Base-by-base conservation (phyloP, 2,888 invertebrate species). In the Leptura quadrifasciata region DNA sequence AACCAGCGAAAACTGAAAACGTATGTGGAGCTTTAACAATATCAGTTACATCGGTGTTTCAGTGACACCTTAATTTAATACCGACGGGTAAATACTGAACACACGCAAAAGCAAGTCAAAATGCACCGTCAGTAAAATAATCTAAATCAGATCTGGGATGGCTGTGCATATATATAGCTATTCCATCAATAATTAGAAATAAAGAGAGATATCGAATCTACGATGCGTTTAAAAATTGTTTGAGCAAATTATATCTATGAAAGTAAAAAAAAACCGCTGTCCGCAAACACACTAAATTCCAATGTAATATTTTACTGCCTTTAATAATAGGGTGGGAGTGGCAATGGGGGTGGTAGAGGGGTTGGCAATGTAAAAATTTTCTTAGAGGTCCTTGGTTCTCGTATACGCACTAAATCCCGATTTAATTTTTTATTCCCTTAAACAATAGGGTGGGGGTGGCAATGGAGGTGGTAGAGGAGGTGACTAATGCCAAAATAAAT, bases 111-210 rank as follows among this genome's bases (percentile, higher is more conserved):
- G 20, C 10, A 21, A 21, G 55, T 55, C 17, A 55, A 57, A 57
- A 21, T 18, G 20, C 57, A 57, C 10, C 57, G 9, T 0, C 57
- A 57, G 18, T 8, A 57, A 57, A 57, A 18, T 57, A 57, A 57
- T 57, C 57, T 57, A 57, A 57, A 57, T 57, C 57, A 57, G 20
- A 57, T 57, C 57, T 18, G 57, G 20, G 20, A 47, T 47, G n/a
- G 2, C n/a, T 57, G 20, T 15, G 10, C 20, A 57, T 57, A 57
- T 57, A 57, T 57, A 57, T 57, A 57, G 57, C 21, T 57, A 5
- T 21, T 15, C 21, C 57, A 15, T 57, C 9, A 20, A 57, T 20
- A 57, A 15, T 20, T 17, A 55, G 0, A 8, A 4, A 20, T 6
- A 57, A 3, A 21, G 10, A 6, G 47, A 5, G n/a, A 47, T n/a